These are phyloP conservation scores for Xenopus petersii DNA, from an alignment of 2,797 vertebrate genomes.

Conservation along the genomic window DNA sequence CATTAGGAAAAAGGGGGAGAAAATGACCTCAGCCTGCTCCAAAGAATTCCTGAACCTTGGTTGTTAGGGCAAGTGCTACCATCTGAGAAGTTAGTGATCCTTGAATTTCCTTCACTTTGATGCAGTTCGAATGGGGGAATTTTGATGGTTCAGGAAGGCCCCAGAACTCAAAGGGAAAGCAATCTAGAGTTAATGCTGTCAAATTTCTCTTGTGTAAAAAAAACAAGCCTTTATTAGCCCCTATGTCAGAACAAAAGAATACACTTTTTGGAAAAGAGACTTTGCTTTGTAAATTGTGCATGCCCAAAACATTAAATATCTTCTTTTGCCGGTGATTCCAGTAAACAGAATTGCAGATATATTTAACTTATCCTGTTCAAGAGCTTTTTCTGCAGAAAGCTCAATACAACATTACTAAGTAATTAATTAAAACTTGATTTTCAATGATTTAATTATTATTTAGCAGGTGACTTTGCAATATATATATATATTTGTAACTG, in stretches of 20 bases:
- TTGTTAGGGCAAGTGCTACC: constrained; percentile 92
- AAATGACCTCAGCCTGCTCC: constrained; percentile 92
- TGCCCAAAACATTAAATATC: constrained; percentile 49
- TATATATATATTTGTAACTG: too few relatives aligned
- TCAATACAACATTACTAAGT: too few relatives aligned
- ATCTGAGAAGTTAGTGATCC: constrained; percentile 92
- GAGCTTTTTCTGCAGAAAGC: too few relatives aligned
- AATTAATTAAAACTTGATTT: too few relatives aligned
- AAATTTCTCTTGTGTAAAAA: constrained; percentile 73
- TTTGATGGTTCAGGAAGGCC: constrained; percentile 79
- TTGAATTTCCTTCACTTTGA: constrained; percentile 94
- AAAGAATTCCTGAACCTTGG: constrained; percentile 97
- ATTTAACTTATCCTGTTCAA: background rate
- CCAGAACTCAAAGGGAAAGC: constrained; percentile 78
- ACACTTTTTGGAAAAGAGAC: constrained; percentile 60
- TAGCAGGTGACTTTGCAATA: too few relatives aligned
- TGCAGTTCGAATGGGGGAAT: constrained; percentile 84
- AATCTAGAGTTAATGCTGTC: constrained; percentile 81
- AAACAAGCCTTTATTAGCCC: constrained; percentile 69
- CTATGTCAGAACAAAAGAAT: constrained; percentile 68
- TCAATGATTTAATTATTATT: too few relatives aligned
- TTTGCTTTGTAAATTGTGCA: constrained; percentile 54
- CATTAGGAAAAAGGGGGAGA: constrained; percentile 84
- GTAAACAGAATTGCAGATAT: background rate
- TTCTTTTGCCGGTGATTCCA: background rate